phyloP scores from a whole-genome alignment of 2,888 invertebrate species.

The Chrysina gloriosa region DNA sequence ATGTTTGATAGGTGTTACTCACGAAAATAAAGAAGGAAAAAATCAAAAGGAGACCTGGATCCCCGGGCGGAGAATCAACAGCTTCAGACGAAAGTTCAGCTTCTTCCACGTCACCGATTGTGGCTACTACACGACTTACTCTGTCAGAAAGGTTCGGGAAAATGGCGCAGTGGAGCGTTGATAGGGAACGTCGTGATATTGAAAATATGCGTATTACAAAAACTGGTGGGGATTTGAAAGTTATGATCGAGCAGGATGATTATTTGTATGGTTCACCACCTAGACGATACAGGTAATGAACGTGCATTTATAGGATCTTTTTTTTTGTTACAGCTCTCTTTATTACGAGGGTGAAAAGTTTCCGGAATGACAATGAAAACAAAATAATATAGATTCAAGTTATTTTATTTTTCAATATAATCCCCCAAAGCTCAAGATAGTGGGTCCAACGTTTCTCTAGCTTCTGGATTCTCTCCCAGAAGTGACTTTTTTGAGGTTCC shows the following conservation, averaged over 20 bases:
- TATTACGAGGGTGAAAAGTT: no score
- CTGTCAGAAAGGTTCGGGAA: slow-evolving; percentile 90
- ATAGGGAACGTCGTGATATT: slow-evolving; percentile 78
- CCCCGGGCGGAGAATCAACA: slow-evolving; percentile 68
- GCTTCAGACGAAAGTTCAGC: slow-evolving; percentile 72
- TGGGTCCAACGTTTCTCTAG: no score
- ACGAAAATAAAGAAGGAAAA: slow-evolving; percentile 64
- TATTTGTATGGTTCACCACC: slow-evolving; percentile 69
- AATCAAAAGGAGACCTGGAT: slow-evolving; percentile 62
- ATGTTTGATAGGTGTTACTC: slow-evolving; percentile 56
- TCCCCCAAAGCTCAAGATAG: no score
- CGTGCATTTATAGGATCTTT: background rate
- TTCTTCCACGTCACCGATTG: slow-evolving; percentile 72
- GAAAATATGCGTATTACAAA: slow-evolving; percentile 90
- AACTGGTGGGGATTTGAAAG: slow-evolving; percentile 80
- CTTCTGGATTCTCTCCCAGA: no score
- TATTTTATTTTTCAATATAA: no score
- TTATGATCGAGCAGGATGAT: slow-evolving; percentile 76
- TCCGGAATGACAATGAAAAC: no score
- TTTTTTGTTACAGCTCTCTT: no score
- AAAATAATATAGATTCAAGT: no score
- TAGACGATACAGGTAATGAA: slow-evolving; percentile 65
- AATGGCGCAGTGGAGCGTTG: slow-evolving; percentile 92
- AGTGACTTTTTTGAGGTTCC: no score
- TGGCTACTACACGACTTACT: slow-evolving; percentile 74